Evolutionary conservation across 2,113 vertebrate genomes (phyloP).

Genomic region (Gambusia affinis): DNA sequence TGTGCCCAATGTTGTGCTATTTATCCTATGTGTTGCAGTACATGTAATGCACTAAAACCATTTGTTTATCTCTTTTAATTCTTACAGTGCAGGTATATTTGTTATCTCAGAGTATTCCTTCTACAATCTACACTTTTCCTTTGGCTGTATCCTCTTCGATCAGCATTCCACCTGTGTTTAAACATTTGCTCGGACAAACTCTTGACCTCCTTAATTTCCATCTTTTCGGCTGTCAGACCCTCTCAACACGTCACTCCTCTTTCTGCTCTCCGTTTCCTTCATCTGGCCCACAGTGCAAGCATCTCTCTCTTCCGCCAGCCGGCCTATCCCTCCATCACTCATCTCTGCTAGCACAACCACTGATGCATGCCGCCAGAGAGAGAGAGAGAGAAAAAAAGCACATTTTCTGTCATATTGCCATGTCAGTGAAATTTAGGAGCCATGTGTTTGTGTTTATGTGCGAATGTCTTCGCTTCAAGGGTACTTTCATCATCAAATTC

Average conservation of each 20-base stretch:
- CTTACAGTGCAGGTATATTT: background rate
- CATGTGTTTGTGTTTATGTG: conserved; percentile 29
- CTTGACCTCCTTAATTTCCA: background rate
- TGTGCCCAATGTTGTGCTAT: too few relatives aligned
- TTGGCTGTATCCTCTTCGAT: background rate
- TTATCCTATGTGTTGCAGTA: too few relatives aligned
- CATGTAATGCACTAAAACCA: background rate
- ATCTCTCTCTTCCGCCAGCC: conserved; percentile 50
- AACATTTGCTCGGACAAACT: conserved; percentile 9
- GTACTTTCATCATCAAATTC: conserved; percentile 80
- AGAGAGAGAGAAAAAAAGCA: conserved; percentile 49
- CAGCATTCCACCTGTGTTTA: background rate
- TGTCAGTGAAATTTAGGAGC: conserved; percentile 78
- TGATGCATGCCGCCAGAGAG: conserved; percentile 52
- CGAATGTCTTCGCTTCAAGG: conserved; percentile 64
- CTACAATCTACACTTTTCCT: background rate
- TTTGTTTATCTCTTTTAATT: background rate
- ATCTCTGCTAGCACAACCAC: conserved; percentile 52
- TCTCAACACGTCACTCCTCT: background rate
- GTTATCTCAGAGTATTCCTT: background rate
- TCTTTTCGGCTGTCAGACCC: background rate
- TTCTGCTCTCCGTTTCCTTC: conserved; percentile 18
- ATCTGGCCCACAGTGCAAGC: conserved; percentile 24
- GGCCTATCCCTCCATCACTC: conserved; percentile 59
- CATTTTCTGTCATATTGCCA: conserved; percentile 73